Conservation (phyloP, 2,113 vertebrate species). For the Pelvicachromis taeniatus region DNA sequence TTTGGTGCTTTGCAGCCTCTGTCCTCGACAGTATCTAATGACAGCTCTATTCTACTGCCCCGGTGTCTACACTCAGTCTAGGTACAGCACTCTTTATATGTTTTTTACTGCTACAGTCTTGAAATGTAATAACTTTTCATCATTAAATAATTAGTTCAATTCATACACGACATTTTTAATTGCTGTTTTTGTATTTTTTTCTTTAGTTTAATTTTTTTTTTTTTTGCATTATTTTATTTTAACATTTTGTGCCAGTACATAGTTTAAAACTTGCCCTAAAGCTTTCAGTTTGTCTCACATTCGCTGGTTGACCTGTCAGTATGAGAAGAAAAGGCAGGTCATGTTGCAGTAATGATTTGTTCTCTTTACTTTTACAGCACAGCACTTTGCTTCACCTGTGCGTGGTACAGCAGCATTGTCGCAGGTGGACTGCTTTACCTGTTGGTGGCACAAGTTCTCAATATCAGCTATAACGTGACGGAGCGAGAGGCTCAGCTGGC, state of each 20-base stretch:
- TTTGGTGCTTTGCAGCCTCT: conserved; percentile 85
- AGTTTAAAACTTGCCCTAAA: neutral
- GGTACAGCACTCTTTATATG: conserved; percentile 63
- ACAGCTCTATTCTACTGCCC: conserved; percentile 92
- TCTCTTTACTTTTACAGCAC: conserved; percentile 70
- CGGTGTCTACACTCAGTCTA: conserved; percentile 84
- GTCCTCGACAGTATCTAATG: conserved; percentile 75
- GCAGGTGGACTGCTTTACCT: conserved; percentile 86
- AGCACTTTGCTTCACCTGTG: conserved; percentile 92
- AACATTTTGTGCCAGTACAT: neutral
- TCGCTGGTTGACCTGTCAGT: neutral
- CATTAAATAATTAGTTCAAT: neutral
- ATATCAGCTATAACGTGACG: conserved; percentile 94
- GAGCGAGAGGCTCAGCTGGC: conserved; percentile 90
- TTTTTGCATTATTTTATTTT: neutral
- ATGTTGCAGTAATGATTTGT: neutral
- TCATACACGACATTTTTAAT: accelerated
- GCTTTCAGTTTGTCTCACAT: neutral
- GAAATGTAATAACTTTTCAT: neutral
- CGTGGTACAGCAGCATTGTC: conserved; percentile 92
- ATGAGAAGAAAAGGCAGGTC: neutral
- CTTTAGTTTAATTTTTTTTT: no score
- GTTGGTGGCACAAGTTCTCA: conserved; percentile 85
- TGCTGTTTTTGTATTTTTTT: neutral
- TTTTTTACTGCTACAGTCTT: neutral